phyloP scores from a whole-genome alignment of 2,113 vertebrate species.

The human region GRCh38 chr6:77289001-77289500 shows the following conservation, averaged over 20 bases:
- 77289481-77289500: background rate
- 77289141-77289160: background rate
- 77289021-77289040: background rate
- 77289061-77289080: background rate
- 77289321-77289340: background rate
- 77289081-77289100: background rate
- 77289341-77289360: background rate
- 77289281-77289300: constrained; percentile 20
- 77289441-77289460: background rate
- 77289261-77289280: background rate
- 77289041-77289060: background rate
- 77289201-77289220: background rate
- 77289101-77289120: background rate
- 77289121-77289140: background rate
- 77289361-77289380: background rate
- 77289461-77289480: background rate
- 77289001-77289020: background rate
- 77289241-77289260: background rate
- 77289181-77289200: background rate
- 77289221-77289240: background rate
- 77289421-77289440: background rate
- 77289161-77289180: background rate
- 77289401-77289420: background rate
- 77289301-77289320: background rate
- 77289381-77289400: constrained; percentile 5